A percentile compares a stretch with the other conserved stretches of the same genome.
Conservation (phyloP, 2,113 vertebrate species). For the Limnothrissa miodon region DNA sequence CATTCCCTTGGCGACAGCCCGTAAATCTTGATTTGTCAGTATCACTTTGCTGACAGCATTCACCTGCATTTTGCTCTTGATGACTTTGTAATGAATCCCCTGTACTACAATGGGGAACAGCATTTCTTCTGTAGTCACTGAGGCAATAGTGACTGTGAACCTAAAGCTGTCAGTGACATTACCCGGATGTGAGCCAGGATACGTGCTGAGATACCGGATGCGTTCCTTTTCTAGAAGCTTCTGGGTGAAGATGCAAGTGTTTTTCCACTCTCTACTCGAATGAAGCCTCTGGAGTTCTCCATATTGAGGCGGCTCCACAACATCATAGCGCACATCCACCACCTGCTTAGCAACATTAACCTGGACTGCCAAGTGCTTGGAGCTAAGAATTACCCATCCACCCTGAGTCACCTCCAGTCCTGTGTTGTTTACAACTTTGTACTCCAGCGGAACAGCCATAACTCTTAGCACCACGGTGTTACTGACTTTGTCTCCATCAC, state of each 20-base stretch:
- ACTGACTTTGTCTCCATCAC: conserved; percentile 81
- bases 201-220: conserved; percentile 77
- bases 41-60: conserved; percentile 61
- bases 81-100: conserved; percentile 77
- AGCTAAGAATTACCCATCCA: conserved; percentile 64
- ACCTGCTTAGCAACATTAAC: conserved; percentile 66
- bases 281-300: conserved; percentile 77
- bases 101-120: conserved; percentile 68
- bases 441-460: conserved; percentile 73
- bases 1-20: conserved; percentile 65
- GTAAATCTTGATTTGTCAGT: conserved; percentile 73
- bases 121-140: conserved; percentile 63
- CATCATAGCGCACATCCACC: conserved; percentile 69
- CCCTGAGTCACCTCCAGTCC: conserved; percentile 76
- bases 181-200: conserved; percentile 65
- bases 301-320: conserved; percentile 71
- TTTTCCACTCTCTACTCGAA: conserved; percentile 75
- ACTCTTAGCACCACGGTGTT: conserved; percentile 81
- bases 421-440: conserved; percentile 74
- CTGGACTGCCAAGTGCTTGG: conserved; percentile 74
- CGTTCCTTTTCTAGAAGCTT: conserved; percentile 66
- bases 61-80: conserved; percentile 73
- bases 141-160: conserved; percentile 74
- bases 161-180: conserved; percentile 76
- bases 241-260: conserved; percentile 73